These are phyloP conservation scores for Uropetala carovei DNA, from an alignment of 2,888 invertebrate species.

Conservation along the genomic window DNA sequence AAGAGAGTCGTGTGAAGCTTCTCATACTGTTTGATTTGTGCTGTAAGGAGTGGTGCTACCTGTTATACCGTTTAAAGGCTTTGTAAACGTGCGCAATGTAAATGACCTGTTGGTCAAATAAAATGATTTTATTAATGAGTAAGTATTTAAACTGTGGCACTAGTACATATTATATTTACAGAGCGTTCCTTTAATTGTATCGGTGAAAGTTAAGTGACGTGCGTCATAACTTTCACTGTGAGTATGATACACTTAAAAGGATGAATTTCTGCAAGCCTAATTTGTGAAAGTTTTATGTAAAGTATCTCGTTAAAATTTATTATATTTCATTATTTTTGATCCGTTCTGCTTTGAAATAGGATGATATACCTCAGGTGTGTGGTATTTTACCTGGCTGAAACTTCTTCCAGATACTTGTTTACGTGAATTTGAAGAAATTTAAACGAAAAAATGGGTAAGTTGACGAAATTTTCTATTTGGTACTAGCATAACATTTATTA, in stretches of 20 bases:
- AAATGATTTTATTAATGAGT: neutral
- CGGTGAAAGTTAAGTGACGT: neutral
- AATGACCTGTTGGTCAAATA: neutral
- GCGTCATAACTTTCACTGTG: neutral
- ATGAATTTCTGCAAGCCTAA: neutral
- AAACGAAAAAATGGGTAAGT: neutral
- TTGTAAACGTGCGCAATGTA: neutral
- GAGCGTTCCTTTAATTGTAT: too few relatives aligned
- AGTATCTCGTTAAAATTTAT: neutral
- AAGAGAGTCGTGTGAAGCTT: too few relatives aligned
- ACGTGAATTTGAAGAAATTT: neutral
- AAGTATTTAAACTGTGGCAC: neutral
- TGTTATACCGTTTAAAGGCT: neutral
- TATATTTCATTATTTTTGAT: neutral
- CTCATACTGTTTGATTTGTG: neutral
- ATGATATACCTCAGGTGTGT: neutral
- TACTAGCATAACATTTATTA: too few relatives aligned
- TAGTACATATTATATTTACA: too few relatives aligned
- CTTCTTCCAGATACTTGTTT: neutral
- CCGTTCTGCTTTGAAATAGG: neutral
- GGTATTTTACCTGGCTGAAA: neutral
- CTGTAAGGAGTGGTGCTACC: constrained; percentile 14
- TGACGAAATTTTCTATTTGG: too few relatives aligned
- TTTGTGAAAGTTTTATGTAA: neutral
- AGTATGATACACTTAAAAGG: neutral